Conservation (phyloP, 2,888 invertebrate species). For the Kuschelorhynchus macadamiae region DNA sequence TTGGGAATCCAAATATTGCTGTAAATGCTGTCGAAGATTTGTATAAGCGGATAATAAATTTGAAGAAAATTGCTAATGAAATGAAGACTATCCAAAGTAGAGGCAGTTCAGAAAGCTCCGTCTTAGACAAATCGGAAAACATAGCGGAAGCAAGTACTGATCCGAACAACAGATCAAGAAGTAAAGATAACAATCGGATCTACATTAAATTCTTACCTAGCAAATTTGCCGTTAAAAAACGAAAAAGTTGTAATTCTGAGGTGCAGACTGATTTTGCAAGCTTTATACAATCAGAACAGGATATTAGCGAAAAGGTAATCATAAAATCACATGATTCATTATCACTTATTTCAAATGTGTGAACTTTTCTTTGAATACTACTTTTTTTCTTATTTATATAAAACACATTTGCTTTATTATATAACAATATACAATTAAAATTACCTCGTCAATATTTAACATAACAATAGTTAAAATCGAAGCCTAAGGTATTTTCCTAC, state of each 20-base stretch:
- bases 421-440: too few relatives aligned
- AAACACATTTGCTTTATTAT: too few relatives aligned
- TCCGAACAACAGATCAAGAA: slow-evolving; percentile 5
- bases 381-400: too few relatives aligned
- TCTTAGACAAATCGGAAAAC: background rate
- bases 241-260: slow-evolving; percentile 24
- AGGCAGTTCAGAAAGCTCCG: background rate
- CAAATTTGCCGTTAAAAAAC: slow-evolving; percentile 28
- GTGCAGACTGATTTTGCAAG: slow-evolving; percentile 38
- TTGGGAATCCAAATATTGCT: slow-evolving; percentile 8
- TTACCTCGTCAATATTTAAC: too few relatives aligned
- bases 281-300: slow-evolving; percentile 23
- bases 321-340: too few relatives aligned
- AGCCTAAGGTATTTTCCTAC: too few relatives aligned
- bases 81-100: slow-evolving; percentile 14
- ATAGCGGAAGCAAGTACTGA: background rate
- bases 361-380: too few relatives aligned
- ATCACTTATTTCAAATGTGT: too few relatives aligned
- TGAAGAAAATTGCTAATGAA: slow-evolving; percentile 22
- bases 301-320: slow-evolving; percentile 21
- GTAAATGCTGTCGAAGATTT: slow-evolving; percentile 36
- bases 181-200: slow-evolving; percentile 48
- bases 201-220: slow-evolving; percentile 50
- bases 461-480: too few relatives aligned
- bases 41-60: slow-evolving; percentile 40